A percentile compares a stretch with the other conserved stretches of the same genome.
These are phyloP conservation scores for Lepisosteus oculatus DNA, from an alignment of 2,113 vertebrate species.

Conservation along the genomic window DNA sequence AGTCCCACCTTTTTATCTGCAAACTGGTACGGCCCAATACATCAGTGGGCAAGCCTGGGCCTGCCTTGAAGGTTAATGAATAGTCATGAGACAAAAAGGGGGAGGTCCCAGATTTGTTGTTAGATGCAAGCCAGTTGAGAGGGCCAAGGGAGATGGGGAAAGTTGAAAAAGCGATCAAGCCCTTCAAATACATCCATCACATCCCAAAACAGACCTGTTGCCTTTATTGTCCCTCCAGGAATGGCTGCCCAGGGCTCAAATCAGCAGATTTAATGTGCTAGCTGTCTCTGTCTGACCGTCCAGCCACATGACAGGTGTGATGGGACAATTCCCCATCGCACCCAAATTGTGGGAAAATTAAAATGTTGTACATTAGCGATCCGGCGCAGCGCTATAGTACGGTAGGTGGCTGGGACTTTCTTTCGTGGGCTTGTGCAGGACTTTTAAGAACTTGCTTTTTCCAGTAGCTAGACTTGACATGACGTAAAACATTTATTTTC, in stretches of 20 bases:
- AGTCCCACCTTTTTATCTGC: conserved; percentile 35
- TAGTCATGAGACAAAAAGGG: conserved; percentile 81
- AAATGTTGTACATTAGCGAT: conserved; percentile 82
- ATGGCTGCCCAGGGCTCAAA: neutral
- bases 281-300: neutral
- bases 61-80: conserved; percentile 82
- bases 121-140: conserved; percentile 80
- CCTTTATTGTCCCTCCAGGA: neutral
- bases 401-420: conserved; percentile 70
- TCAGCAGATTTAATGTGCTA: conserved; percentile 6
- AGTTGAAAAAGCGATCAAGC: conserved; percentile 51
- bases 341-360: conserved; percentile 48
- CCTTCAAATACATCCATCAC: conserved; percentile 36
- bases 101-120: conserved; percentile 82
- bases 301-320: conserved; percentile 63
- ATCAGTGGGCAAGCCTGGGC: conserved; percentile 79
- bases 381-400: conserved; percentile 69
- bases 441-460: conserved; percentile 6
- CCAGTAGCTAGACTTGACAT: conserved; percentile 15
- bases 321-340: conserved; percentile 38
- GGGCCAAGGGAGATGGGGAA: conserved; percentile 66
- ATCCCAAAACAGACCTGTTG: conserved; percentile 10
- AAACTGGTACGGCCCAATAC: conserved; percentile 73
- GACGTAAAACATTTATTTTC: no score
- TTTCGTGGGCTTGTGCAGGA: conserved; percentile 1